These are phyloP conservation scores for Mylabris phalerata DNA, from an alignment of 1,140 invertebrate species.

Conservation along the genomic window DNA sequence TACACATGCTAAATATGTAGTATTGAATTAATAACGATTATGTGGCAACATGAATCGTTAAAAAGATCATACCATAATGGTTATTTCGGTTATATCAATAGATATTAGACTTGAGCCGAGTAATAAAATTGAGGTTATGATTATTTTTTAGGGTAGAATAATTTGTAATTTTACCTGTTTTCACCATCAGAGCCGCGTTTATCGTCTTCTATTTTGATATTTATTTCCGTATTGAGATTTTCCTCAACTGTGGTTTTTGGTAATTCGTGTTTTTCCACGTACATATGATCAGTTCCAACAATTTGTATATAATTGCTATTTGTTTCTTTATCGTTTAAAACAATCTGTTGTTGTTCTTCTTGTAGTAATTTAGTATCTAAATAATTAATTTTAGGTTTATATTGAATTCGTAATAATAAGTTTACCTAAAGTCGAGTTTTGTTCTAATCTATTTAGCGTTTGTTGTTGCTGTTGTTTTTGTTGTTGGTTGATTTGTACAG, in stretches of 20 bases:
- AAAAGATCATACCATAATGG: too few species aligned
- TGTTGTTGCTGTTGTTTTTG: constrained; percentile 45
- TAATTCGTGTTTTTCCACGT: constrained; percentile 30
- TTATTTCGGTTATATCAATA: too few species aligned
- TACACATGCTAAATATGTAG: too few species aligned
- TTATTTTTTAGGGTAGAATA: too few species aligned
- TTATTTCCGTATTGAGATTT: not conserved
- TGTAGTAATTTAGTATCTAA: not conserved
- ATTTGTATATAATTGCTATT: constrained; percentile 34
- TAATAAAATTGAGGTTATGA: too few species aligned
- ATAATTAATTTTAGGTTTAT: too few species aligned
- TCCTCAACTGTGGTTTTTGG: constrained; percentile 12
- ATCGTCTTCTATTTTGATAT: constrained; percentile 33
- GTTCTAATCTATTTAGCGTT: not conserved
- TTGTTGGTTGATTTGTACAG: constrained; percentile 48
- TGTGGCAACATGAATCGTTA: too few species aligned
- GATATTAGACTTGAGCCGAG: too few species aligned
- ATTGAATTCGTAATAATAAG: constrained; percentile 6
- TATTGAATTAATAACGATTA: too few species aligned
- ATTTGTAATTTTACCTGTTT: not conserved
- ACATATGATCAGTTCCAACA: constrained; percentile 36
- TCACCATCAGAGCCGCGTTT: constrained; percentile 35
- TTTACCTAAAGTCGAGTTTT: not conserved
- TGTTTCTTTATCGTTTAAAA: constrained; percentile 31
- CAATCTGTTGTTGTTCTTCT: constrained; percentile 33